Base-by-base conservation (phyloP, 1,140 invertebrate genomes). In the Parapsyche elsis region DNA sequence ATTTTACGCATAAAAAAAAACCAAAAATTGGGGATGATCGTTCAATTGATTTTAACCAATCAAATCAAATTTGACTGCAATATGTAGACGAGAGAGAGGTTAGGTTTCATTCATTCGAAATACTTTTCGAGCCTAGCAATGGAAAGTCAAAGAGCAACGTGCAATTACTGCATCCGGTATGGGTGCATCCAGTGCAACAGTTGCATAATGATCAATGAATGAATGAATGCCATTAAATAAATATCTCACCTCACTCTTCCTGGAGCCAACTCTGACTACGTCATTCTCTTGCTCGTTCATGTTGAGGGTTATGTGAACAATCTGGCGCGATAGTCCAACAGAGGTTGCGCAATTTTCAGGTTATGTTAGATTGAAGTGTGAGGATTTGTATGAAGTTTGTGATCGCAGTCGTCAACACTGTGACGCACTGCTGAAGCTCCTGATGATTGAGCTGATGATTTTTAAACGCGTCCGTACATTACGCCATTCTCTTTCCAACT, bases 211-310 rank as follows among this genome's bases (percentile, higher is more conserved):
- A 78, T 9, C 12, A 23, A 19, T 38, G 19, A 24, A 24, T 19
- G 71, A 49, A 19, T n/a, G n/a, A n/a, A n/a, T n/a, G n/a, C n/a
- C 14, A 49, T 23, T 7, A 38, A 7, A 38, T 44, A 59, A 49
- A 49, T 73, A 74, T 74, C 81, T 80, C 79, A 89, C 88, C 86
- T 89, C 87, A 76, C 88, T 89, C 80, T 89, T 88, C 76, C 87
- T 86, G 5, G 88, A 89, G 74, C 88, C 88, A 21, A 89, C 88
- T 71, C 86, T 86, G 57, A 89, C 86, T 79, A 86, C 81, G 76
- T 76, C 14, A n/a, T 44, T 61, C 10, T 82, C 81, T 5, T 7
- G 30, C 16, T 83, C 84, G 79, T 85, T 87, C 59, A 80, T 82
- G 81, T 86, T 82, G 57, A 24, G 21, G 1, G 14, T 5, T 12